phyloP scores from a whole-genome alignment of 2,113 vertebrate species.

The Dendropsophus ebraccatus region DNA sequence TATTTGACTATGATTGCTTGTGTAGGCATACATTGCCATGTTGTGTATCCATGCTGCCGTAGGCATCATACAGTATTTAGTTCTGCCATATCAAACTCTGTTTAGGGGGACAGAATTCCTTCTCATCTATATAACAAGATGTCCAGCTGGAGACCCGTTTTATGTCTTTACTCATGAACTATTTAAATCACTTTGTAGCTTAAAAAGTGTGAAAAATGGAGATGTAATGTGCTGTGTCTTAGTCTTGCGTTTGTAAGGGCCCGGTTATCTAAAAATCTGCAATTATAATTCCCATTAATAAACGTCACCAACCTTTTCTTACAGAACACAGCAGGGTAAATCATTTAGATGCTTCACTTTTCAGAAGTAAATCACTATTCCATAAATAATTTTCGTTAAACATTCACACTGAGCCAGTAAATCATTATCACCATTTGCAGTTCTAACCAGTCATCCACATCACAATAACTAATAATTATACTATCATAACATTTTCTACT shows the following conservation, averaged over 20 bases:
- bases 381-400: background rate
- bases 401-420: conserved; percentile 1
- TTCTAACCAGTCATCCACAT: conserved; percentile 8
- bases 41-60: background rate
- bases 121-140: background rate
- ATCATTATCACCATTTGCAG: conserved; percentile 24
- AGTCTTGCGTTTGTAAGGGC: background rate
- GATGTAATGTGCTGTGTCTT: background rate
- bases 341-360: background rate
- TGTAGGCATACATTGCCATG: background rate
- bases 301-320: background rate
- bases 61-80: background rate
- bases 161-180: background rate
- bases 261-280: background rate
- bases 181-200: background rate
- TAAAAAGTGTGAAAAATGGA: background rate
- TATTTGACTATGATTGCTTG: too few species aligned
- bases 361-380: conserved; percentile 10
- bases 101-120: background rate
- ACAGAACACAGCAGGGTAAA: background rate
- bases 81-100: background rate
- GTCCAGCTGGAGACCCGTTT: background rate
- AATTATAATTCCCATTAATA: background rate
- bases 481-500: conserved; percentile 15
- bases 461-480: conserved; percentile 36